Conservation (phyloP, 2,113 vertebrate species). For the Tachysurus fulvidraco region DNA sequence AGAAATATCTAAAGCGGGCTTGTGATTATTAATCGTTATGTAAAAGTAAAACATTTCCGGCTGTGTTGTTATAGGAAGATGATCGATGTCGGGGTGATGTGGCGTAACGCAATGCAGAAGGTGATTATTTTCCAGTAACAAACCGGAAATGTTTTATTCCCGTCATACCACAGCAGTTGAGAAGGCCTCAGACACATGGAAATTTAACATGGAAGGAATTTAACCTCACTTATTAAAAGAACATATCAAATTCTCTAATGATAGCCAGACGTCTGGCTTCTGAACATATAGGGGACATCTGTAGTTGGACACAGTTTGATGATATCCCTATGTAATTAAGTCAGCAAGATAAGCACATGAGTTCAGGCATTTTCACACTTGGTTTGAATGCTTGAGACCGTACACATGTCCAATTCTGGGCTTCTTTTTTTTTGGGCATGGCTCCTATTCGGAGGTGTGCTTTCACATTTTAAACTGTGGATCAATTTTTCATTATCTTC, state of each 20-base stretch:
- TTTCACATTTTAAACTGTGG: neutral
- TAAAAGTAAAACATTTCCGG: neutral
- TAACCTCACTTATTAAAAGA: neutral
- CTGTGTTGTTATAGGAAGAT: neutral
- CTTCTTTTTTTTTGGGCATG: neutral
- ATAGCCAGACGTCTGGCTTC: neutral
- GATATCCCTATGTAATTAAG: neutral
- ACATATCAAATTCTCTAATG: neutral
- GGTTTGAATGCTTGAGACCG: neutral
- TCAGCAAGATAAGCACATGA: neutral
- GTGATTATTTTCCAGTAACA: neutral
- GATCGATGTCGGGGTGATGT: neutral
- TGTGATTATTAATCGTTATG: neutral
- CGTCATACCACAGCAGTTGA: neutral
- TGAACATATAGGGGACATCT: too few species aligned
- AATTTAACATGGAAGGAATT: neutral
- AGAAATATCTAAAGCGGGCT: too few species aligned
- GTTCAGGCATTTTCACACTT: neutral
- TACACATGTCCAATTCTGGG: too few species aligned
- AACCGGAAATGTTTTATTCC: neutral
- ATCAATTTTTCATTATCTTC: neutral
- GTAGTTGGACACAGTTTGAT: neutral
- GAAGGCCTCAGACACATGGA: neutral
- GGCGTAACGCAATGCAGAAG: neutral
- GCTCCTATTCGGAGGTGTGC: neutral